Conservation (phyloP, 2,113 vertebrate species). For the Psophia crepitans region DNA sequence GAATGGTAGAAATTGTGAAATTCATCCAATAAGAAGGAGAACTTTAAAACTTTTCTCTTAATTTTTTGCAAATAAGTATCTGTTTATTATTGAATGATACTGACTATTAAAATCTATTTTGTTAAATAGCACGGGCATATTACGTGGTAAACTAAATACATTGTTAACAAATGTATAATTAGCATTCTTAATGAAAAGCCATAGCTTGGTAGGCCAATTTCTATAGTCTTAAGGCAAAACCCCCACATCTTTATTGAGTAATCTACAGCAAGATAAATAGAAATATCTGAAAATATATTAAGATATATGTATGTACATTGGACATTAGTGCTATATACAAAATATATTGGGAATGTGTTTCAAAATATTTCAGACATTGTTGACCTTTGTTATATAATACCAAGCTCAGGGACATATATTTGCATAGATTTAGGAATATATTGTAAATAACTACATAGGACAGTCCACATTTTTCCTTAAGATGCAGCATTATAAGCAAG, state of each 20-base stretch:
- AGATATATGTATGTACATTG: slow-evolving; percentile 75
- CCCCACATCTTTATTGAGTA: slow-evolving; percentile 43
- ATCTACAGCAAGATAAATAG: slow-evolving; percentile 45
- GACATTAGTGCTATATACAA: slow-evolving; percentile 62
- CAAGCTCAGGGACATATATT: slow-evolving; percentile 77
- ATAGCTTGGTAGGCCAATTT: slow-evolving; percentile 15
- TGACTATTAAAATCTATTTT: not conserved
- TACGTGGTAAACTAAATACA: not conserved
- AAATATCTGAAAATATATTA: slow-evolving; percentile 73
- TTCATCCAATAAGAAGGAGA: not conserved
- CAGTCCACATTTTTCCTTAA: slow-evolving; percentile 81
- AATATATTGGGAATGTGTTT: slow-evolving; percentile 73
- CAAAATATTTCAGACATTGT: slow-evolving; percentile 81
- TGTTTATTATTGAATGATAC: not conserved
- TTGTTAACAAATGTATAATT: slow-evolving; percentile 41
- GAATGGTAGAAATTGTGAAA: not conserved
- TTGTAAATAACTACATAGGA: slow-evolving; percentile 79
- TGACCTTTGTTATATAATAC: slow-evolving; percentile 82
- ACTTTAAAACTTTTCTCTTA: not conserved
- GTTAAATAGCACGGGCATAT: not conserved
- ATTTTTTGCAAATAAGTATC: not conserved
- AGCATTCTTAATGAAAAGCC: slow-evolving; percentile 35
- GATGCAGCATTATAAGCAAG: slow-evolving; percentile 80
- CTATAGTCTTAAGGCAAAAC: not conserved
- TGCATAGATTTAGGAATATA: slow-evolving; percentile 82